phyloP scores from a whole-genome alignment of 1,140 invertebrate genomes.

The Heterodera carotae region DNA sequence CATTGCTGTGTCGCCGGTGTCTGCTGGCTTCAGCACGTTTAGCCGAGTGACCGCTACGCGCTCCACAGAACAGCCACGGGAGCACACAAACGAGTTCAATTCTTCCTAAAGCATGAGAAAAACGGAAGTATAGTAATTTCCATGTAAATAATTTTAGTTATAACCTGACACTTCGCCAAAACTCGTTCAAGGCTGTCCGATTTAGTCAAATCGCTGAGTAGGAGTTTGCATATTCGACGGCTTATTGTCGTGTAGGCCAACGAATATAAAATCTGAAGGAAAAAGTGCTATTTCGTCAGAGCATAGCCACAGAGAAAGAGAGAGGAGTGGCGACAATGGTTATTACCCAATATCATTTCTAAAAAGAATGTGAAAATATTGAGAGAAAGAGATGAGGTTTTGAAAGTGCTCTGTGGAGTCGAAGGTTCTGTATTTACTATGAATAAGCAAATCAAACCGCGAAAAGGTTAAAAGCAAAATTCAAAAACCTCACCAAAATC shows the following conservation, averaged over 20 bases:
- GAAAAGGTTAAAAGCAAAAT: too few relatives aligned
- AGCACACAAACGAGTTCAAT: slow-evolving; percentile 43
- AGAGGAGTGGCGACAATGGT: too few relatives aligned
- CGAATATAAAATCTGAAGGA: slow-evolving; percentile 37
- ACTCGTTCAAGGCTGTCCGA: slow-evolving; percentile 13
- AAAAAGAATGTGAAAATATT: too few relatives aligned
- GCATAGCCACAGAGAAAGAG: too few relatives aligned
- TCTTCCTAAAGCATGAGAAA: slow-evolving; percentile 42
- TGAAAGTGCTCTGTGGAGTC: too few relatives aligned
- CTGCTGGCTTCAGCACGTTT: slow-evolving; percentile 46
- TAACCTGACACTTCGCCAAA: slow-evolving; percentile 23
- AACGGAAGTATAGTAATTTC: neutral
- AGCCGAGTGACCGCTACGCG: slow-evolving; percentile 37
- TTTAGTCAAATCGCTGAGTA: slow-evolving; percentile 43
- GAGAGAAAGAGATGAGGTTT: too few relatives aligned
- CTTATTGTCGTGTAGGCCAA: slow-evolving; percentile 46
- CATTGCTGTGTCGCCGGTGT: slow-evolving; percentile 43
- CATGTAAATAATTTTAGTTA: slow-evolving; percentile 19
- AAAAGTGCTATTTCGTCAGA: neutral
- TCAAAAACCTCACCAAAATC: too few relatives aligned
- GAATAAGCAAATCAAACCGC: too few relatives aligned
- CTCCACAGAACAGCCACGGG: slow-evolving; percentile 38
- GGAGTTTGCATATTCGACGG: slow-evolving; percentile 39
- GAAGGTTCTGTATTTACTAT: too few relatives aligned
- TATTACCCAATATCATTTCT: too few relatives aligned